Base-by-base conservation (phyloP, 2,113 vertebrate species). In the Petromus typicus region DNA sequence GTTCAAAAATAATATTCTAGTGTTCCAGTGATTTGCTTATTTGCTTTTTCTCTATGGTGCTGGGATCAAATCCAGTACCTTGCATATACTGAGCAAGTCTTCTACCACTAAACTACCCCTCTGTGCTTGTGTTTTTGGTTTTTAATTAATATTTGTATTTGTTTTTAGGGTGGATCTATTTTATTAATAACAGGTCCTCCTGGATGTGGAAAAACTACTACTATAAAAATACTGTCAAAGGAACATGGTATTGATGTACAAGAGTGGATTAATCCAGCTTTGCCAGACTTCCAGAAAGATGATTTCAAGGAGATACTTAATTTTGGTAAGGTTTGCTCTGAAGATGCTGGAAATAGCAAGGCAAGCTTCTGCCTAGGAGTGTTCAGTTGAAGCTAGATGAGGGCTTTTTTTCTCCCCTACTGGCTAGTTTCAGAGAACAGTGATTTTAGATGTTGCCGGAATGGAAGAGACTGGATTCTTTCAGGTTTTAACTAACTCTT, bases 131-230 rank as follows among this genome's bases (percentile, higher is more conserved):
- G n/a, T 63, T 56, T 86, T 85, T 64, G 23, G 63, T 48, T 93
- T 61, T 63, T 93, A 80, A 86, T 82, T 86, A 37, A 54, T 96
- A 0, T 96, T 93, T 95, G 30, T 96, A 59, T 93, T 90, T 95
- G 73, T 16, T 97, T 93, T 64, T 97, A 99, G 99, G 98, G 97
- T 86, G 98, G 98, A 23, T 98, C 98, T 84, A 57, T 99, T 92
- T 95, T 99, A 93, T 97, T 99, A 91, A 97, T 99, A 67, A 99
- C 99, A 3, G 99, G 99, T 78, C 99, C 99, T 40, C 98, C 99
- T 14, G 99, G 99, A 83, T 99, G 99, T 98, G 99, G 99, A 59
- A 99, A 99, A 97, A 99, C 99, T 4, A 98, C 99, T 76, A 99
- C 99, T 67, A 40, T 99, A 96, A 98, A 98, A 80, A 98, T 99